phyloP scores from a whole-genome alignment of 2,797 vertebrate species.

The Chloroceryle inda region DNA sequence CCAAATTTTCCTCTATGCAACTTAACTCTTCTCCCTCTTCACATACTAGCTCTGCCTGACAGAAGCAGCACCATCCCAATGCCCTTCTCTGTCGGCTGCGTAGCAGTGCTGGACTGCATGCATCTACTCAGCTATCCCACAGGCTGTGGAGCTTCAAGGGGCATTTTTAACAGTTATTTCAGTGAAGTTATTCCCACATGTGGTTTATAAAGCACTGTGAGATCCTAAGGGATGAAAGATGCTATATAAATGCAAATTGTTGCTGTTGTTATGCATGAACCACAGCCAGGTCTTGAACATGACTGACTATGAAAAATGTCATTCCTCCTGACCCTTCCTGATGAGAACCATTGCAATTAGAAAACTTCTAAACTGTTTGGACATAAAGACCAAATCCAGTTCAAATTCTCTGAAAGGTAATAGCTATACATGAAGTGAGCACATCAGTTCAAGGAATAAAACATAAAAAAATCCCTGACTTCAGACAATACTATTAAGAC shows the following conservation, averaged over 20 bases:
- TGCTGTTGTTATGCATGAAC: slow-evolving; percentile 67
- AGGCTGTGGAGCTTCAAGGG: background rate
- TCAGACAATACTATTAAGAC: background rate
- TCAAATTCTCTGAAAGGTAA: slow-evolving; percentile 30
- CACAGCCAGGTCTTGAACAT: slow-evolving; percentile 49
- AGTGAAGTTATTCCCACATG: slow-evolving; percentile 45
- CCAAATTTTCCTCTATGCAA: background rate
- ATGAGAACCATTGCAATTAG: slow-evolving; percentile 27
- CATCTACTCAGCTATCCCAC: background rate
- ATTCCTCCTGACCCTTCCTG: slow-evolving; percentile 66
- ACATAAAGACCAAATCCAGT: slow-evolving; percentile 54
- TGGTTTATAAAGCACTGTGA: slow-evolving; percentile 29
- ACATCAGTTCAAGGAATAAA: slow-evolving; percentile 5
- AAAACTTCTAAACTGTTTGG: slow-evolving; percentile 55
- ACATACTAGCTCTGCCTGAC: background rate
- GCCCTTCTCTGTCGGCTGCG: background rate
- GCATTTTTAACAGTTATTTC: slow-evolving; percentile 35
- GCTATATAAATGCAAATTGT: slow-evolving; percentile 78
- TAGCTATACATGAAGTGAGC: background rate
- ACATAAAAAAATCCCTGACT: background rate
- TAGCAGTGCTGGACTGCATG: background rate
- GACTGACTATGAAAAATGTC: slow-evolving; percentile 65
- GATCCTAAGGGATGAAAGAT: slow-evolving; percentile 70
- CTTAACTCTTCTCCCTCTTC: background rate
- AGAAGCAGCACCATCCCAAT: background rate